These are phyloP conservation scores for Leucophenga montana DNA, from an alignment of 2,888 invertebrate species.

Conservation along the genomic window DNA sequence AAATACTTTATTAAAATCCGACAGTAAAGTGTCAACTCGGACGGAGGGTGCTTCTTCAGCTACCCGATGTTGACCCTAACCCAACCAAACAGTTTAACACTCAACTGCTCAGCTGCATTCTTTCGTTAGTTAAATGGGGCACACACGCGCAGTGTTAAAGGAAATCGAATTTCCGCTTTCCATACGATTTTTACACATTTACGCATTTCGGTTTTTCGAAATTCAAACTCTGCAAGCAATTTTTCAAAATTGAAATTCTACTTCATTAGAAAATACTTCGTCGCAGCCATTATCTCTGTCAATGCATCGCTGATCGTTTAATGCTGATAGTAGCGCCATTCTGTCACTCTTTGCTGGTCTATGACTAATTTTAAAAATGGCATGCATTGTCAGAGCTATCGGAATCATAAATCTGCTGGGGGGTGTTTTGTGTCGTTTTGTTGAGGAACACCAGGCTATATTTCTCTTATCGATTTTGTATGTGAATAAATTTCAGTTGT, in stretches of 20 bases:
- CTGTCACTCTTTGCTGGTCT: background rate
- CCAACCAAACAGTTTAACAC: background rate
- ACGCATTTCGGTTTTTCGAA: background rate
- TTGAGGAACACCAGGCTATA: no score
- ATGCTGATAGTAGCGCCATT: background rate
- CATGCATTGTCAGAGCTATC: constrained; percentile 4
- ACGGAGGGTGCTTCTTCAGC: no score
- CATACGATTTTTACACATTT: constrained; percentile 8
- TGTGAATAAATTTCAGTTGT: no score
- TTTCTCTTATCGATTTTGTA: no score
- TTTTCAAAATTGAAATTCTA: constrained; percentile 8
- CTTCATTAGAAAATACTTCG: background rate
- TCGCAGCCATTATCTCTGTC: constrained; percentile 10
- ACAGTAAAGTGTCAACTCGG: constrained; percentile 10
- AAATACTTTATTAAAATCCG: background rate
- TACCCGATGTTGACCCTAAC: background rate
- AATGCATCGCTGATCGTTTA: constrained; percentile 9
- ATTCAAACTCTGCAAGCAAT: background rate
- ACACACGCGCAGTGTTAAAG: background rate
- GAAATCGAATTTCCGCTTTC: constrained; percentile 13
- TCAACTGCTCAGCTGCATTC: background rate
- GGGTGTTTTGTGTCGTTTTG: no score
- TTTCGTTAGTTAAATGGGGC: constrained; percentile 7
- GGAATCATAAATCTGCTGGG: no score
- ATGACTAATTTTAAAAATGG: constrained; percentile 11